Evolutionary conservation across 2,113 vertebrate species (phyloP).

Genomic region (Athene noctua): DNA sequence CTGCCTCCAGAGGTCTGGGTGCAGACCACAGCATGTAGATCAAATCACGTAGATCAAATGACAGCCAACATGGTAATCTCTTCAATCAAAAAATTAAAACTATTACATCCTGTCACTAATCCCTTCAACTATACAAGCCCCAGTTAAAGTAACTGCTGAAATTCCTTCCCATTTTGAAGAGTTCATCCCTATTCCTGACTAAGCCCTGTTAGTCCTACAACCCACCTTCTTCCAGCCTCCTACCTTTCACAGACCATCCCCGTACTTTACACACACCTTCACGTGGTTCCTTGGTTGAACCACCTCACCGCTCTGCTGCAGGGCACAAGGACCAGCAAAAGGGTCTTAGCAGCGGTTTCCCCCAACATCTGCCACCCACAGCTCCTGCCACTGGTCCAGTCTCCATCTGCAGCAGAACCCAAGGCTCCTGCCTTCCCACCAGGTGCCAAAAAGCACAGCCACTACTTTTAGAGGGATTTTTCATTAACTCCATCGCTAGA

Average conservation of each 20-base stretch:
- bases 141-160: background rate
- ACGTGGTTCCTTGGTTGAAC: background rate
- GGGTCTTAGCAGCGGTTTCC: background rate
- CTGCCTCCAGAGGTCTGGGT: background rate
- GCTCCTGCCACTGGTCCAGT: background rate
- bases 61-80: background rate
- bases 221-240: background rate
- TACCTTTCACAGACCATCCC: background rate
- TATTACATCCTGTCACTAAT: background rate
- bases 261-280: background rate
- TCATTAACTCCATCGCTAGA: background rate
- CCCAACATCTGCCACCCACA: background rate
- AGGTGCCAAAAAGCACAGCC: background rate
- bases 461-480: background rate
- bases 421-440: background rate
- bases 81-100: background rate
- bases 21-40: background rate
- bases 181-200: background rate
- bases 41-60: background rate
- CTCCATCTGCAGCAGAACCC: background rate
- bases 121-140: background rate
- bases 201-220: background rate
- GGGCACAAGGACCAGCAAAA: background rate
- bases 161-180: background rate
- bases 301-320: background rate